Conservation (phyloP, 2,113 vertebrate genomes). For the Actenoides hombroni region DNA sequence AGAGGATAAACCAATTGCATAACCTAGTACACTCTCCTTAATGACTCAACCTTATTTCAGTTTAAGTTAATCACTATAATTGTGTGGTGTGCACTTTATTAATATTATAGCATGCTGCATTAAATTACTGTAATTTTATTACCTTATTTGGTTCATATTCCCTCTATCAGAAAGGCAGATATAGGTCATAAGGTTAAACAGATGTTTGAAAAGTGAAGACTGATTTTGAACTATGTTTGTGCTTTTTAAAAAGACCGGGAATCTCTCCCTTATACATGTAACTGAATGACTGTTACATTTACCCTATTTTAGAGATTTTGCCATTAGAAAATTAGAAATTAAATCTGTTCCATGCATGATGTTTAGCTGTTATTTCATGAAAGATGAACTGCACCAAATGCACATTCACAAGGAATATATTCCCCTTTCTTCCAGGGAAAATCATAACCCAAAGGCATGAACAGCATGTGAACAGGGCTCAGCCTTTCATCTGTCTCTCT, state of each 20-base stretch:
- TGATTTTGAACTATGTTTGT: neutral
- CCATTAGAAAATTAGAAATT: neutral
- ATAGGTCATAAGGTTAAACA: neutral
- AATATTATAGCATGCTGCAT: neutral
- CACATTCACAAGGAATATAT: neutral
- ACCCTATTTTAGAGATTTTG: neutral
- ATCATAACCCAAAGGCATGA: neutral
- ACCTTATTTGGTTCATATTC: neutral
- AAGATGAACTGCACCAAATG: neutral
- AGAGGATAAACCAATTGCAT: neutral
- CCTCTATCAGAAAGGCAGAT: neutral
- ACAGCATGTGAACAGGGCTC: neutral
- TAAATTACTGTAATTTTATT: conserved; percentile 40
- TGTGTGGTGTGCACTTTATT: conserved; percentile 9
- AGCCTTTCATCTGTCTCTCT: neutral
- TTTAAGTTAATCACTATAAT: conserved; percentile 38
- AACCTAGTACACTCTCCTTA: neutral
- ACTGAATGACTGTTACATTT: neutral
- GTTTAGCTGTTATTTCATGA: neutral
- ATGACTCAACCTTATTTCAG: conserved; percentile 13
- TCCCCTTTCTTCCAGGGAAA: neutral
- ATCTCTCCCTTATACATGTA: neutral
- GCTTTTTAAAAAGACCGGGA: neutral
- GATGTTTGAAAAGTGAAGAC: neutral
- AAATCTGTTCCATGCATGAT: neutral